Evolutionary conservation across 2,797 vertebrate genomes (phyloP).

Genomic region (Chloroceryle inda): DNA sequence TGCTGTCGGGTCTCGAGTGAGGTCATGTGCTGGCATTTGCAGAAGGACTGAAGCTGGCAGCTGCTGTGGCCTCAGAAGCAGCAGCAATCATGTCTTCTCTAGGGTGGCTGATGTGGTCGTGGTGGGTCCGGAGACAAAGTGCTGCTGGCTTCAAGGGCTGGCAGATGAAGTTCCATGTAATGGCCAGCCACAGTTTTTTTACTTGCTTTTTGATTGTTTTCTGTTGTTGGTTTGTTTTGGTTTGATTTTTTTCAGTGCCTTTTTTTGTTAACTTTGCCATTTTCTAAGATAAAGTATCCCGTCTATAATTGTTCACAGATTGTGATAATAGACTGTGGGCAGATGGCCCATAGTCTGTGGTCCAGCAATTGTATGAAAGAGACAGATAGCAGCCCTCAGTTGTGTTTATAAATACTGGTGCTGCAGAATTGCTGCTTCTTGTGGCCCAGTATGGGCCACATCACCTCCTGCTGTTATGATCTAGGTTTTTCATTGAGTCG

Average conservation of each 20-base stretch:
- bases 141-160: background rate
- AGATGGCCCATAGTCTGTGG: constrained; percentile 52
- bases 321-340: constrained; percentile 24
- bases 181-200: background rate
- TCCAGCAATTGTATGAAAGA: constrained; percentile 20
- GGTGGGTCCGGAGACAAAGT: background rate
- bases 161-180: background rate
- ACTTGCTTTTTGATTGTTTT: background rate
- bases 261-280: constrained; percentile 31
- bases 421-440: background rate
- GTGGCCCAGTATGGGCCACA: background rate
- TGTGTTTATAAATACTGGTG: constrained; percentile 20
- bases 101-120: background rate
- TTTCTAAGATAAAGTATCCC: constrained; percentile 62
- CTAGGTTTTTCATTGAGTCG: background rate
- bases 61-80: background rate
- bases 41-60: background rate
- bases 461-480: constrained; percentile 10
- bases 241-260: background rate
- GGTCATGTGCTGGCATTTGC: background rate
- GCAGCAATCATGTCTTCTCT: background rate
- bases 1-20: background rate
- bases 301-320: constrained; percentile 48
- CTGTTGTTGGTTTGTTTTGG: background rate
- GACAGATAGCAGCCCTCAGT: background rate